A percentile compares a stretch with the other conserved stretches of the same genome.
These are phyloP conservation scores for Epinephelus lanceolatus DNA, from an alignment of 2,113 vertebrate species.

Conservation along the genomic window DNA sequence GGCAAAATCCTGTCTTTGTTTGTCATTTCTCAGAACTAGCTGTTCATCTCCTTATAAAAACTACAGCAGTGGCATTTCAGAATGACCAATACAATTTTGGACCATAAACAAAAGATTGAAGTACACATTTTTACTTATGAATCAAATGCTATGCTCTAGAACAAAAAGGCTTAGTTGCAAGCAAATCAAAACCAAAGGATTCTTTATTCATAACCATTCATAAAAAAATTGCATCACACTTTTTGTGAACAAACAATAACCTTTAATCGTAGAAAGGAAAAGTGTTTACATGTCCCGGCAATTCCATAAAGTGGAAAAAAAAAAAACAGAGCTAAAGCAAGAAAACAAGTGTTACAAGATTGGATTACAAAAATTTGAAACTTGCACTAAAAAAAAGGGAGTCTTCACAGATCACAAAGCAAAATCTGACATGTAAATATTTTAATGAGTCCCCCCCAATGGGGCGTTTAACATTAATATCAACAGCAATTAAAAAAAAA, in stretches of 20 bases:
- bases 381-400: conserved; percentile 55
- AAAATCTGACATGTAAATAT: conserved; percentile 63
- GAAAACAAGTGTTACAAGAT: conserved; percentile 63
- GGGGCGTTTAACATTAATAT: conserved; percentile 77
- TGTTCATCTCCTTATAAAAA: background rate
- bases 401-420: conserved; percentile 78
- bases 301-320: conserved; percentile 60
- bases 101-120: background rate
- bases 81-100: background rate
- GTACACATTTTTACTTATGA: background rate
- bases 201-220: conserved; percentile 3
- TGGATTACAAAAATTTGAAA: conserved; percentile 74
- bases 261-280: conserved; percentile 78
- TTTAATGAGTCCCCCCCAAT: conserved; percentile 54
- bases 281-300: conserved; percentile 73
- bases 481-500: conserved; percentile 79
- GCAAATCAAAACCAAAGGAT: background rate
- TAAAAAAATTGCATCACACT: conserved; percentile 18
- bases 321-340: conserved; percentile 58
- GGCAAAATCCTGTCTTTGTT: background rate
- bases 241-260: conserved; percentile 79
- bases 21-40: background rate
- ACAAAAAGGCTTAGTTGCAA: background rate
- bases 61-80: background rate
- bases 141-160: background rate